Conservation (phyloP, 2,113 vertebrate species). For the Phocoena sinus region DNA sequence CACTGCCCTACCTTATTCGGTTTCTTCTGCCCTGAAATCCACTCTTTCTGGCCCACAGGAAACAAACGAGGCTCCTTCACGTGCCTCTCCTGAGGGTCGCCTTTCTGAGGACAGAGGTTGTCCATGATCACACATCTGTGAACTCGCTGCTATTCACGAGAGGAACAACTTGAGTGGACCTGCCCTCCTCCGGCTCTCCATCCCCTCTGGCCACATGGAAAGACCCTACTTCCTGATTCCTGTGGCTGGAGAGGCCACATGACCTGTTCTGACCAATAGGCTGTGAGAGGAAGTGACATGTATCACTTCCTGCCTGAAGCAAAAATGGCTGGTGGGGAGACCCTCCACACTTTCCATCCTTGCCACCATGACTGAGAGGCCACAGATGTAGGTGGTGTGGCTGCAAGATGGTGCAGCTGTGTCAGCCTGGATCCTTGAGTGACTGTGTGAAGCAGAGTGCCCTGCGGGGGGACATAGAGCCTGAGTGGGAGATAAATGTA, state of each 20-base stretch:
- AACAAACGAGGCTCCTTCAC: background rate
- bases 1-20: fast-evolving
- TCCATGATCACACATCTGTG: background rate
- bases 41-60: background rate
- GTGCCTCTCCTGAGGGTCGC: background rate
- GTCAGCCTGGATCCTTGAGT: background rate
- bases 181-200: background rate
- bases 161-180: no score
- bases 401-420: background rate
- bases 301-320: background rate
- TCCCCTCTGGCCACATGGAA: background rate
- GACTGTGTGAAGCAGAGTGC: no score
- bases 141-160: no score
- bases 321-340: no score
- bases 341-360: background rate
- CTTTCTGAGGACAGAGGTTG: background rate
- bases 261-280: background rate
- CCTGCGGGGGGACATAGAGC: background rate
- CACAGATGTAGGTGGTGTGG: fast-evolving
- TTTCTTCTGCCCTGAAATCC: background rate
- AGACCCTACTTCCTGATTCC: background rate
- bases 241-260: background rate
- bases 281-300: background rate
- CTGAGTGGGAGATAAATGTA: background rate
- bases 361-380: background rate